These are phyloP conservation scores for Boloria selene DNA, from an alignment of 2,888 invertebrate genomes.

Conservation along the genomic window DNA sequence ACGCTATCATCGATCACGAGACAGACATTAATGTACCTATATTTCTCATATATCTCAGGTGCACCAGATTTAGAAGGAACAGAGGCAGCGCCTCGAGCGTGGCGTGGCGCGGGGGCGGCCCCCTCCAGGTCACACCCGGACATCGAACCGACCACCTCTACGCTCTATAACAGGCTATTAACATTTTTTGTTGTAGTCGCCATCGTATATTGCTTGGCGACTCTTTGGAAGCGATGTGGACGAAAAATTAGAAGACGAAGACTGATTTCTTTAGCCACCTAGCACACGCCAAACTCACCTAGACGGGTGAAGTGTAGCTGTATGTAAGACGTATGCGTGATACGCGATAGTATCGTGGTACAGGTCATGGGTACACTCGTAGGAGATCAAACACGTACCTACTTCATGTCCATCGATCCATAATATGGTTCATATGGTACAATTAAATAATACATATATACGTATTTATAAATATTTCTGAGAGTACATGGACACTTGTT, in stretches of 20 bases:
- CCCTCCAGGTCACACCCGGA: conserved; percentile 51
- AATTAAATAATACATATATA: neutral
- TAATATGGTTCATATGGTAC: neutral
- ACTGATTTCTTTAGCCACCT: conserved; percentile 67
- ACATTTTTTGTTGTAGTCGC: conserved; percentile 53
- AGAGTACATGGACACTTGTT: neutral
- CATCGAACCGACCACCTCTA: conserved; percentile 49
- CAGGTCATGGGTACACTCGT: neutral
- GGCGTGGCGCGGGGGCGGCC: conserved; percentile 77
- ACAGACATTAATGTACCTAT: neutral
- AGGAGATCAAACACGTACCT: conserved; percentile 7
- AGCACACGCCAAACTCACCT: conserved; percentile 47
- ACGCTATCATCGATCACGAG: neutral
- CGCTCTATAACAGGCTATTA: conserved; percentile 50
- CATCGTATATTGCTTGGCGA: conserved; percentile 54
- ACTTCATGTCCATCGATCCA: neutral
- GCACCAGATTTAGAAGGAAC: conserved; percentile 73
- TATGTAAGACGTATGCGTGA: neutral
- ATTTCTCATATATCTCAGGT: conserved; percentile 49
- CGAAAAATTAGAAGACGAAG: conserved; percentile 63
- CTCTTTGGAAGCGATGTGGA: conserved; percentile 64
- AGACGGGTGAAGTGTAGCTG: conserved; percentile 21
- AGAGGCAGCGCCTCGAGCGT: conserved; percentile 79
- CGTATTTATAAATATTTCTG: neutral
- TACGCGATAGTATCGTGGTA: neutral